Conservation (phyloP, 2,888 invertebrate species). For the Chalcis sispes region DNA sequence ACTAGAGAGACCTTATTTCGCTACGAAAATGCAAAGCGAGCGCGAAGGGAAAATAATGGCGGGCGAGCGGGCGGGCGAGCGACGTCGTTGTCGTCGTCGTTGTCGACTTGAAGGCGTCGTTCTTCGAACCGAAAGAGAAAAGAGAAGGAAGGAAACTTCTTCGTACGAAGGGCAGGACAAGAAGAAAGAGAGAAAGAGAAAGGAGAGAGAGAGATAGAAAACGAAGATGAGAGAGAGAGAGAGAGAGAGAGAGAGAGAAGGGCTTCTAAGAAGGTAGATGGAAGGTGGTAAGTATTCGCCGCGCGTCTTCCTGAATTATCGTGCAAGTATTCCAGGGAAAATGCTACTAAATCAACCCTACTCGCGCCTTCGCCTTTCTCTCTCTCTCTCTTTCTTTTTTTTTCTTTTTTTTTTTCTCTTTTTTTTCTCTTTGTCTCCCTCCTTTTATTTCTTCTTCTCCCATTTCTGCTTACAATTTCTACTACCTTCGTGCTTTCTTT, state of each 20-base stretch:
- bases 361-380: constrained; percentile 59
- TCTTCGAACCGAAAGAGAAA: too few species aligned
- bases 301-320: constrained; percentile 72
- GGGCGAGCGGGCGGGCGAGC: constrained; percentile 55
- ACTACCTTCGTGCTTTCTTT: constrained; percentile 52
- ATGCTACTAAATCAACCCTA: constrained; percentile 71
- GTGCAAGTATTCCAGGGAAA: constrained; percentile 70
- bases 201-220: constrained; percentile 41
- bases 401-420: constrained; percentile 50
- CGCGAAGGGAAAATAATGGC: constrained; percentile 64
- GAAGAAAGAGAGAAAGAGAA: constrained; percentile 2
- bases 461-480: constrained; percentile 35
- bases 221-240: constrained; percentile 26
- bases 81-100: constrained; percentile 47
- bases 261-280: constrained; percentile 53
- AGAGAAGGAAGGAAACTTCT: too few species aligned
- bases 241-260: constrained; percentile 44
- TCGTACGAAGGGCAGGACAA: too few species aligned
- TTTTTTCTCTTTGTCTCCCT: constrained; percentile 41
- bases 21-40: constrained; percentile 62
- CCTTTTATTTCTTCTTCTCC: constrained; percentile 11
- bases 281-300: constrained; percentile 69
- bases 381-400: constrained; percentile 59
- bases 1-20: constrained; percentile 60
- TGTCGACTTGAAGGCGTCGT: constrained; percentile 25